phyloP scores from a whole-genome alignment of 2,113 vertebrate species.

The Gracilinanus agilis region DNA sequence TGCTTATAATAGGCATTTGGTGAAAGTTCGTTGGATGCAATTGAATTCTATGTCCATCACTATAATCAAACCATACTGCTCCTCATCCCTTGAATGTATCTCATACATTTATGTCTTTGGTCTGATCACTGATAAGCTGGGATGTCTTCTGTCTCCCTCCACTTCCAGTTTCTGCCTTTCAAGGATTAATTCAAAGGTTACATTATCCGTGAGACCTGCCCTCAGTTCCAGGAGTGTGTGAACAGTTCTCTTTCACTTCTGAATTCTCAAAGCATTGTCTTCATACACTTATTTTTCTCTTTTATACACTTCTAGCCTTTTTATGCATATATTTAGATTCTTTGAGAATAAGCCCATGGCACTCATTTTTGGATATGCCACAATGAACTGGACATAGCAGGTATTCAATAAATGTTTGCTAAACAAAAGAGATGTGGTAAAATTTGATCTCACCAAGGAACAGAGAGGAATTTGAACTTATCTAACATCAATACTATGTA shows the following conservation, averaged over 20 bases:
- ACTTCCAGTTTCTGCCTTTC: not conserved
- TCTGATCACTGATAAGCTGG: not conserved
- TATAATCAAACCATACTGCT: not conserved
- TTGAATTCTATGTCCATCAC: not conserved
- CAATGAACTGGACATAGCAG: not conserved
- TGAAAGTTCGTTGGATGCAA: not conserved
- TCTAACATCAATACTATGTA: not conserved
- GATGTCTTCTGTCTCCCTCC: not conserved
- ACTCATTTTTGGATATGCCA: not conserved
- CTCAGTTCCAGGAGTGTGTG: not conserved
- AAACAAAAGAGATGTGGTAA: not conserved
- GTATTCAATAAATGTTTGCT: not conserved
- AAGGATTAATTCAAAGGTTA: not conserved
- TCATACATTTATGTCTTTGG: not conserved
- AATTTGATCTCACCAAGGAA: not conserved
- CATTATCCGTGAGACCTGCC: not conserved
- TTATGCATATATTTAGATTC: not conserved
- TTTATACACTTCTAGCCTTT: not conserved
- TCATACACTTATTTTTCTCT: not conserved
- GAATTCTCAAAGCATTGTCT: not conserved
- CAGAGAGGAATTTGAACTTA: not conserved
- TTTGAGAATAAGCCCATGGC: not conserved
- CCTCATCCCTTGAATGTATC: not conserved
- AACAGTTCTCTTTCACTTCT: not conserved
- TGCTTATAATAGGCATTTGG: not conserved